Evolutionary conservation across 1,140 invertebrate species (phyloP), one percentile per base, ranked within the genome.

Genomic region (Bombus ignitus): DNA sequence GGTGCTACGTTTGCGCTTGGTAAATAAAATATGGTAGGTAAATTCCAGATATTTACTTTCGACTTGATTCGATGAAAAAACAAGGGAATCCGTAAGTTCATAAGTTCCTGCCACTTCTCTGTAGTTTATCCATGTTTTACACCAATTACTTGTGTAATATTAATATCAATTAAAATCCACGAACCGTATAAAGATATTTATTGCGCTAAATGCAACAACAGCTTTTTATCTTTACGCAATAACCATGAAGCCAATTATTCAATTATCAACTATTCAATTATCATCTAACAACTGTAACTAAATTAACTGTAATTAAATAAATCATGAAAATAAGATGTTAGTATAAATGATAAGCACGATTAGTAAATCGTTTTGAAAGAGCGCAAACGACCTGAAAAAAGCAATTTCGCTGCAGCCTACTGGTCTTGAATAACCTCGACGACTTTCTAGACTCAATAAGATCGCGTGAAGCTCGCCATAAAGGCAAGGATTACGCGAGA

Each of bases 371-470:
- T 13, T 28, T 3, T 15, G 47, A 35, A 37, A 35, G 2, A 32
- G 6, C 0, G 15, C 13, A 44, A 25, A 47, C 22, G 53, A 15
- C 12, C 5, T 15, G n/a, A 75, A 47, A 44, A 37, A 35, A 12
- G 25, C 3, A 53, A 57, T 57, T 75, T 53, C 32, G n/a, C n/a
- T 32, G 2, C 25, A 42, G 18, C 28, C 15, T 32, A 32, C 71
- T 42, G 37, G 25, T n/a, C 35, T 39, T 39, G 57, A 42, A 28
- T 18, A 70, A 44, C 68, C 62, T 37, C n/a, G n/a, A 28, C 65
- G 13, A 68, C 81, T 83, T 83, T 83, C 81, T 66, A 77, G 37
- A 22, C 6, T 15, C 35, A n/a, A 76, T 32, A 28, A 44, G 35
- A 65, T 77, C 39, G 62, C 73, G 44, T 22, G 74, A 76, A 83